phyloP scores from a whole-genome alignment of 2,797 vertebrate genomes.

The Melopsittacus undulatus region DNA sequence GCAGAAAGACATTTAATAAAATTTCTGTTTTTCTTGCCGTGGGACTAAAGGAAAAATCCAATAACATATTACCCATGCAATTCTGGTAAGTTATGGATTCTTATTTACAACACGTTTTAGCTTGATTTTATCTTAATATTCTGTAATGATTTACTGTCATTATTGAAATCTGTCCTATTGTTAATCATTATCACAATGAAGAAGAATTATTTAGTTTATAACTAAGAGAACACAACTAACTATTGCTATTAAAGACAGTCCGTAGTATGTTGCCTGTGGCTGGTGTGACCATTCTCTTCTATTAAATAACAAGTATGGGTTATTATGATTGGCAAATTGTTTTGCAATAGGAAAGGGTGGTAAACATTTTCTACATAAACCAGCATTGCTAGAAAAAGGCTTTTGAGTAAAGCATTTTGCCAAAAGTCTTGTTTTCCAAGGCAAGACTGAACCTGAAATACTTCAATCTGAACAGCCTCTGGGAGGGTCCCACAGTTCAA shows the following conservation, averaged over 20 bases:
- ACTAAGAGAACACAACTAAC: not conserved
- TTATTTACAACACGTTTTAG: not conserved
- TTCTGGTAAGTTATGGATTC: constrained; percentile 15
- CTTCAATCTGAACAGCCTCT: not conserved
- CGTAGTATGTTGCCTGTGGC: not conserved
- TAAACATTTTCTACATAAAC: not conserved
- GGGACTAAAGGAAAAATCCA: constrained; percentile 41
- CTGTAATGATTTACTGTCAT: constrained; percentile 25
- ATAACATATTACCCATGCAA: not conserved
- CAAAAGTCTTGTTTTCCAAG: not conserved
- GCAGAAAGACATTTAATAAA: constrained; percentile 46
- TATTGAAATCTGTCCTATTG: constrained; percentile 1
- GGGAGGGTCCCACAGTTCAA: not conserved
- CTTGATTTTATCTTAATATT: constrained; percentile 54
- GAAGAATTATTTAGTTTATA: not conserved
- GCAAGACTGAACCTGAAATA: not conserved
- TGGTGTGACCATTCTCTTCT: not conserved
- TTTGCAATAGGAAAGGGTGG: not conserved
- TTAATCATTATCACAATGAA: constrained; percentile 38
- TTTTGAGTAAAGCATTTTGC: not conserved
- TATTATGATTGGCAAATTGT: not conserved
- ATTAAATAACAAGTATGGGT: not conserved
- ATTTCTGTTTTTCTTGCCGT: constrained; percentile 8
- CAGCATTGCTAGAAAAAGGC: not conserved
- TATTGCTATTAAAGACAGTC: not conserved